Evolutionary conservation across 2,888 invertebrate genomes (phyloP), one percentile per base, ranked within the genome.

Genomic region (Pyrrhia umbra): DNA sequence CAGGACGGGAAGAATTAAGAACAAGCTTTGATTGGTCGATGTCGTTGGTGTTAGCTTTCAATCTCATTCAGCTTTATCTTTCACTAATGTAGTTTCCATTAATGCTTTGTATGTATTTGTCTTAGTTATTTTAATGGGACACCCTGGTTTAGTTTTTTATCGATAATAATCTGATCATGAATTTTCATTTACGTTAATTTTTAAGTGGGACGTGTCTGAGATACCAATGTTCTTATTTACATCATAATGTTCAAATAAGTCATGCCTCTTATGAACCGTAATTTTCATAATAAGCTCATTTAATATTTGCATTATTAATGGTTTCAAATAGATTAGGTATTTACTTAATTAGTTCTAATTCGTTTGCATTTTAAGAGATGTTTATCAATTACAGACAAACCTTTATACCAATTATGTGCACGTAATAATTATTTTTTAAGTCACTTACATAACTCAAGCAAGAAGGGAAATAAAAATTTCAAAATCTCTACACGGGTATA

Each of bases 151-250:
- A 81, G 75, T 63, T 60, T 62, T 75, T 76, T 76, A 70, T 42
- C 77, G 79, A 81, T 82, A 74, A 75, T 70, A 63, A 82, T 84
- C 83, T 80, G 50, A 55, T 58, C 74, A 79, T 67, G 71, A 70
- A 77, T 71, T 70, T 69, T 65, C 66, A 58, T 70, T 50, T 52
- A 42, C 21, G 62, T 65, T 83, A 80, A 79, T 79, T 76, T 52
- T 6, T 8, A 50, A 27, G 15, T 56, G 37, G 43, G 56, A 71
- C 51, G 52, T 72, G 52, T 50, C 50, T 45, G 49, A 54, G 21
- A 57, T 75, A 47, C 40, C 74, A 83, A 71, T 54, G 71, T 59
- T 57, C 56, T 59, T 20, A 66, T 59, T 66, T 70, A 58, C 68
- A 73, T 72, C 34, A 50, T 63, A 58, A 73, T 68, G 40, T 23